Conservation (phyloP, 2,113 vertebrate genomes). For the Falcunculus frontatus region DNA sequence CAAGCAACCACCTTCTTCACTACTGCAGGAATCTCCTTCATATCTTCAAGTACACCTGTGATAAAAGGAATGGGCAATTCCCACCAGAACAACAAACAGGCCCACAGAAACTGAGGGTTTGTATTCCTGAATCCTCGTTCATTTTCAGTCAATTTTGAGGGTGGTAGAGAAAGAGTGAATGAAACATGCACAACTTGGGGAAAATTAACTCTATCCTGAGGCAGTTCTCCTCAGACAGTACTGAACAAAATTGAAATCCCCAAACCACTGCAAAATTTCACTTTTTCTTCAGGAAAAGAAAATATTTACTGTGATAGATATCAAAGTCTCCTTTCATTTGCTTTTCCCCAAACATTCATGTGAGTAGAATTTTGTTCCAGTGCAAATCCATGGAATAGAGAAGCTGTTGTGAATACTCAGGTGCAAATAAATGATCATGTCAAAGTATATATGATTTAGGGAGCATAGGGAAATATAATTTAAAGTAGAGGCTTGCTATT, state of each 20-base stretch:
- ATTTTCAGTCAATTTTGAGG: not conserved
- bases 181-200: not conserved
- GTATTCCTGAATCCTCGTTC: not conserved
- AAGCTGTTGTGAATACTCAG: not conserved
- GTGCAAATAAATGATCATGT: not conserved
- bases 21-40: not conserved
- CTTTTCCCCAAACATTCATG: not conserved
- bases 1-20: not conserved
- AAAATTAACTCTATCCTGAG: not conserved
- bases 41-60: not conserved
- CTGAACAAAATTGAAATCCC: not conserved
- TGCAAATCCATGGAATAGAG: not conserved
- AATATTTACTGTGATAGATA: not conserved
- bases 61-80: not conserved
- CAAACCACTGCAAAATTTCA: not conserved
- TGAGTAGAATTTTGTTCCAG: not conserved
- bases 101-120: not conserved
- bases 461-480: not conserved
- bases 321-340: constrained; percentile 5
- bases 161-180: not conserved
- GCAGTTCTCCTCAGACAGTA: not conserved
- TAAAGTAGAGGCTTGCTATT: not conserved
- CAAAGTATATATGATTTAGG: not conserved
- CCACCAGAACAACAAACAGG: not conserved
- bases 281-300: not conserved